These are phyloP conservation scores for Clytia hemisphaerica DNA, from an alignment of 30 jellyfish, hydroid and myxozoan genomes.

Conservation along the genomic window DNA sequence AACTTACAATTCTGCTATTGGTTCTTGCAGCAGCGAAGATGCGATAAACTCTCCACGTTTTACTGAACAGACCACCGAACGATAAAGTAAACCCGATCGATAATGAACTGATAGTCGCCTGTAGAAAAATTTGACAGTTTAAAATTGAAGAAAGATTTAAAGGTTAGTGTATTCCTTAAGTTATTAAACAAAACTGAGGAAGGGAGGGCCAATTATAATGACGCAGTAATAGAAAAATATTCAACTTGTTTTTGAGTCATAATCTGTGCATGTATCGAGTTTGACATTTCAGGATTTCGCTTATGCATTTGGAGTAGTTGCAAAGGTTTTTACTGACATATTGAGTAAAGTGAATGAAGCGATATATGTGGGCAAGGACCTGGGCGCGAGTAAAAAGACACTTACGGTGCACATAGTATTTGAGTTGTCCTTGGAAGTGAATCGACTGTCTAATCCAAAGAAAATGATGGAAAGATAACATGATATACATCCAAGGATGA, in stretches of 20 bases:
- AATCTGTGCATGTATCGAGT: too few species aligned
- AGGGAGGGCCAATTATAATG: not conserved
- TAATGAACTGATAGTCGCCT: constrained; percentile 47
- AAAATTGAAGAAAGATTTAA: not conserved
- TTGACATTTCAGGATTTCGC: too few species aligned
- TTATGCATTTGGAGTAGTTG: too few species aligned
- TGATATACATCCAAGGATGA: constrained; percentile 57
- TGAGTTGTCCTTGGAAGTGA: constrained; percentile 5
- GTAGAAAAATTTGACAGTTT: not conserved
- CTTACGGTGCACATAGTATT: constrained; percentile 59
- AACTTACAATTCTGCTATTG: constrained; percentile 67
- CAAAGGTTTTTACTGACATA: too few species aligned
- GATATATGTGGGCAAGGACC: too few species aligned
- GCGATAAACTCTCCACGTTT: constrained; percentile 77
- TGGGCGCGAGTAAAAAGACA: too few species aligned
- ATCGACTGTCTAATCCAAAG: constrained; percentile 59
- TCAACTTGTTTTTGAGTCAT: not conserved
- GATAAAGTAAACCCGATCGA: constrained; percentile 65
- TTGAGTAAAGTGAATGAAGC: too few species aligned
- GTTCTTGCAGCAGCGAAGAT: constrained; percentile 71
- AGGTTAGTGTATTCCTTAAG: too few species aligned
- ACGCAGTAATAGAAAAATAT: not conserved
- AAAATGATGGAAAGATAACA: constrained; percentile 57
- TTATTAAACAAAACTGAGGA: too few species aligned
- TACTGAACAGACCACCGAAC: constrained; percentile 79